Base-by-base conservation (phyloP, 2,797 vertebrate genomes). In the Gambusia yucatana region DNA sequence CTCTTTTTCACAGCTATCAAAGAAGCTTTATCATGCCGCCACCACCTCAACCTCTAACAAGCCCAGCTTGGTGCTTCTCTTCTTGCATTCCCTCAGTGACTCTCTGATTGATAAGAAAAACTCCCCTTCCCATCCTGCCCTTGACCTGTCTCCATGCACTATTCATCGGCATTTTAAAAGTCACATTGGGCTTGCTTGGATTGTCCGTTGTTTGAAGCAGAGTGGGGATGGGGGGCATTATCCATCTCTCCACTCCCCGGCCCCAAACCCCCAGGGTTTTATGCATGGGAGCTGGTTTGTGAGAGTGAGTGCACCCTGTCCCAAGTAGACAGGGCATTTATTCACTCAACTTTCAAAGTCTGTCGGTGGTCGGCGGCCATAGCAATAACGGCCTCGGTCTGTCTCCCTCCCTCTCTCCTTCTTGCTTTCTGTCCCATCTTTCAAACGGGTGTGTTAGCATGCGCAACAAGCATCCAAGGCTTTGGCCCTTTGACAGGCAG, bases 71-170 rank as follows among this genome's bases (percentile, higher is more conserved):
- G 83, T 46, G 76, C 87, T 93, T 94, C 93, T 94, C 94, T 92
- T 91, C 85, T 88, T 79, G 76, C 81, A 91, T 93, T 89, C 90
- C 87, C 86, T 81, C 77, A 79, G 90, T 91, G 87, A 85, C 90
- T 91, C 78, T 72, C 91, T 95, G 94, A 95, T 95, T 94, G 95
- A 96, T 95, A 95, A 94, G 93, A 92, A 92, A 94, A 95, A 92
- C 89, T 94, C 87, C 89, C 89, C 82, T 77, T 84, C 86, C 88
- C 79, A 79, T 86, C 85, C 83, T 90, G 94, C 91, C 95, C 95
- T 96, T 95, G 95, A 96, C 95, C 95, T 78, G 41, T 87, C 93
- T 93, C 90, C 91, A 93, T 93, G 89, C 91, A 93, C 94, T 93
- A 95, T 96, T 95, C 94, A 95, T 95, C 89, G 88, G 92, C 88